Conservation (phyloP, 2,113 vertebrate species). For the Apaloderma vittatum region DNA sequence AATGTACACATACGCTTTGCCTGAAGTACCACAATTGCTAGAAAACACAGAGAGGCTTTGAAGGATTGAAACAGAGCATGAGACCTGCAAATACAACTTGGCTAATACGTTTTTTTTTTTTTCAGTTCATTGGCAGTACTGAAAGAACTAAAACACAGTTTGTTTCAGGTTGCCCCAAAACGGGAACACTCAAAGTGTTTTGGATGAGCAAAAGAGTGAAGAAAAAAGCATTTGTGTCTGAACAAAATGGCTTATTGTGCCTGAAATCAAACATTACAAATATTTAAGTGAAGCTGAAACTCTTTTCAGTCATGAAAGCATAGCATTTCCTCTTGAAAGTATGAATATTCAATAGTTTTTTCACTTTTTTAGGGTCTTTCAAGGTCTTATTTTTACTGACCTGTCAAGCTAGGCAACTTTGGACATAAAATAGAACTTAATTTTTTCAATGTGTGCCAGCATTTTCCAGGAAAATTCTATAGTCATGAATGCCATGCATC, state of each 20-base stretch:
- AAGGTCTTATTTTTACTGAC: not conserved
- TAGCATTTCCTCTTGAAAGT: not conserved
- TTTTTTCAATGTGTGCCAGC: not conserved
- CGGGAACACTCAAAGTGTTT: not conserved
- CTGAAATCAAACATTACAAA: not conserved
- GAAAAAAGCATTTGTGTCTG: not conserved
- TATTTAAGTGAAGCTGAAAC: not conserved
- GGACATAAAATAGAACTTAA: not conserved
- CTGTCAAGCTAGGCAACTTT: not conserved
- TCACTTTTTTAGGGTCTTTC: not conserved
- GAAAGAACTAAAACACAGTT: not conserved
- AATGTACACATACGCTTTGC: not conserved
- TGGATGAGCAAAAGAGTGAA: not conserved
- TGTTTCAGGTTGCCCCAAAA: not conserved
- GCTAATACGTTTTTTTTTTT: not conserved
- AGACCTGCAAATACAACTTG: not conserved
- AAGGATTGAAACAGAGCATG: not conserved
- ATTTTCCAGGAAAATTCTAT: not conserved
- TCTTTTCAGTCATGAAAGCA: not conserved
- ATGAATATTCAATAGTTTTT: not conserved
- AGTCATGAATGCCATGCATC: not conserved
- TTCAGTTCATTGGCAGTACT: not conserved
- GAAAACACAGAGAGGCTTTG: not conserved
- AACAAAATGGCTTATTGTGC: not conserved
- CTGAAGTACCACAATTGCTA: not conserved